phyloP scores from a whole-genome alignment of 2,113 vertebrate species.

The Muntiacus reevesi region DNA sequence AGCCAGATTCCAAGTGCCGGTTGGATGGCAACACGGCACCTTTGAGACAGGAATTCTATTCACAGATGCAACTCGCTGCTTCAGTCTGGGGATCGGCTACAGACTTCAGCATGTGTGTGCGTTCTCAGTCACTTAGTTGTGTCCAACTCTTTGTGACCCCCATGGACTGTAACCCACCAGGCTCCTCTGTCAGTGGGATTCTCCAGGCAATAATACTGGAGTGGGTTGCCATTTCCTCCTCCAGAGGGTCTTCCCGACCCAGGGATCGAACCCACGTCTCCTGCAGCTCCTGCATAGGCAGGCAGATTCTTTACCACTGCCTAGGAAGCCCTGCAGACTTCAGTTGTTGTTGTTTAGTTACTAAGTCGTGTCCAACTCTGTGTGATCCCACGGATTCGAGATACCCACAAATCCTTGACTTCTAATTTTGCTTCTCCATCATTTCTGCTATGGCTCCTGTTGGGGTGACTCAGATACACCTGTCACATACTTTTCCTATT shows the following conservation, averaged over 20 bases:
- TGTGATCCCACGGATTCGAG: background rate
- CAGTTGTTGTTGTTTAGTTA: background rate
- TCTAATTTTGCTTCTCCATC: slow-evolving; percentile 26
- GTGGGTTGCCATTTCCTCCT: background rate
- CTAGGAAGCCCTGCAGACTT: background rate
- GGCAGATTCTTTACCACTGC: background rate
- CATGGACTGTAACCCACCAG: background rate
- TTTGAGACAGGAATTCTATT: slow-evolving; percentile 78
- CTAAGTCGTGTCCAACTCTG: background rate
- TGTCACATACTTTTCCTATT: background rate
- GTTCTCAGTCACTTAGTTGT: background rate
- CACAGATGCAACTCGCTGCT: slow-evolving; percentile 73
- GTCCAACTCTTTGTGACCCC: background rate
- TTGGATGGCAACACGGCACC: slow-evolving; percentile 75
- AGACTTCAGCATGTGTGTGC: background rate
- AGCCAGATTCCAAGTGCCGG: slow-evolving; percentile 76
- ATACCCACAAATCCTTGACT: background rate
- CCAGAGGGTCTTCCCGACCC: background rate
- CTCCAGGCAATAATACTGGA: background rate
- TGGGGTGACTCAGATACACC: background rate
- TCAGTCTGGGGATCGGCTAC: background rate
- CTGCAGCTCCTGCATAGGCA: background rate
- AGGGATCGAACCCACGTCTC: background rate
- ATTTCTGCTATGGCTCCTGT: background rate
- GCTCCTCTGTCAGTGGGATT: background rate